Evolutionary conservation across 1,140 invertebrate genomes (phyloP).

Genomic region (Stegodyphus dumicola): DNA sequence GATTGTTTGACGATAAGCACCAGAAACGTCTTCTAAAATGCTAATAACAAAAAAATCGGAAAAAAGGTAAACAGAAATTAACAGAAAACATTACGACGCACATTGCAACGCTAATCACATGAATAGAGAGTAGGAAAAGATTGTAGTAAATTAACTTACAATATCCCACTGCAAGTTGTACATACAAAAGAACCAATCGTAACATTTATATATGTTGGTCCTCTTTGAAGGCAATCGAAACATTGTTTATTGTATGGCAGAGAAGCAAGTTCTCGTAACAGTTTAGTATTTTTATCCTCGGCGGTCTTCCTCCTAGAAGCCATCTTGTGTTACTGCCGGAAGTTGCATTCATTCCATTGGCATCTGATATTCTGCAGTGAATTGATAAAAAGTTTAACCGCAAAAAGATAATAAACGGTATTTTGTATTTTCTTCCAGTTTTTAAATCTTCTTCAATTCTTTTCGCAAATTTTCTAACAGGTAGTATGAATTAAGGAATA

Average conservation of each 20-base stretch:
- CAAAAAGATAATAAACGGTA: too few relatives aligned
- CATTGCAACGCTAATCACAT: too few relatives aligned
- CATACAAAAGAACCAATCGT: conserved; percentile 98
- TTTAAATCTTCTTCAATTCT: too few relatives aligned
- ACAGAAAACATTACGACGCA: too few relatives aligned
- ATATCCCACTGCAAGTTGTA: conserved; percentile 95
- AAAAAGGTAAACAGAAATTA: too few relatives aligned
- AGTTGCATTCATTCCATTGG: conserved; percentile 27
- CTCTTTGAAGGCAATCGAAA: conserved; percentile 97
- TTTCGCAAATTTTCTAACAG: too few relatives aligned
- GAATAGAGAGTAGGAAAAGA: too few relatives aligned
- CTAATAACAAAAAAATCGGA: too few relatives aligned
- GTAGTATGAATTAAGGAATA: too few relatives aligned
- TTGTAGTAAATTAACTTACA: conserved; percentile 80
- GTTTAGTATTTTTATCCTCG: conserved; percentile 95
- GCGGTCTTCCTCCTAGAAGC: conserved; percentile 90
- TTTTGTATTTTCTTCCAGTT: too few relatives aligned
- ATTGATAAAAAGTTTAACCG: not conserved
- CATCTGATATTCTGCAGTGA: not conserved
- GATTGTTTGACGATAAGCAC: too few relatives aligned
- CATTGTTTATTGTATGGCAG: conserved; percentile 91
- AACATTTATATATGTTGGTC: conserved; percentile 97
- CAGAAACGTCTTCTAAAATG: too few relatives aligned
- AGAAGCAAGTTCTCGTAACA: conserved; percentile 88
- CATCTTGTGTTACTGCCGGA: conserved; percentile 72